Percentiles rank a stretch among this genome's conserved stretches.
phyloP scores from a whole-genome alignment of 2,888 invertebrate species.

The Barypeithes pellucidus region DNA sequence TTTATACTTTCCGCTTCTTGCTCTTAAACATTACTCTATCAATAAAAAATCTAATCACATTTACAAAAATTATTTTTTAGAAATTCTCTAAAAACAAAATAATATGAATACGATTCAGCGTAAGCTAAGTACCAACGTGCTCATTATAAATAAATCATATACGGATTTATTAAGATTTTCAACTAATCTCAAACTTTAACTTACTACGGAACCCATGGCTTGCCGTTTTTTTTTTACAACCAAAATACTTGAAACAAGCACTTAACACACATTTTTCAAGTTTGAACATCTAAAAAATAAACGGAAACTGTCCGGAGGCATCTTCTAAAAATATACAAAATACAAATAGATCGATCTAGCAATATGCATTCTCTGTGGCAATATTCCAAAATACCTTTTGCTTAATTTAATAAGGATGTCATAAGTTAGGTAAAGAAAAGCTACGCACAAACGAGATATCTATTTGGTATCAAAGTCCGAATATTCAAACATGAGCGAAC shows the following conservation, averaged over 20 bases:
- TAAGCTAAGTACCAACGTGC: no score
- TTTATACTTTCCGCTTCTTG: no score
- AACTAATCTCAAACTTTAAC: constrained; percentile 4
- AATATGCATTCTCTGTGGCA: constrained; percentile 45
- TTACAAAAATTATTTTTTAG: no score
- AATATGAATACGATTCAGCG: no score
- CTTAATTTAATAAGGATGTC: constrained; percentile 18
- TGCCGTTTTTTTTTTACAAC: not conserved
- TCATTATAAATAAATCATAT: no score
- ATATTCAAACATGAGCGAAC: no score
- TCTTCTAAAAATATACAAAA: constrained; percentile 43
- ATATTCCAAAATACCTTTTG: constrained; percentile 41
- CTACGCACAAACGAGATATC: not conserved
- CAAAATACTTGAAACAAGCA: constrained; percentile 23
- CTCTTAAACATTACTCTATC: no score
- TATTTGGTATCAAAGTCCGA: not conserved
- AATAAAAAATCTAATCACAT: no score
- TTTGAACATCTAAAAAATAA: constrained; percentile 34
- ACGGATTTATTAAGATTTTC: no score
- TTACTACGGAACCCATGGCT: constrained; percentile 44
- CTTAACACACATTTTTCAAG: constrained; percentile 21
- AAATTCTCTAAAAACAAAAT: no score
- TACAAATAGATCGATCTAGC: constrained; percentile 42
- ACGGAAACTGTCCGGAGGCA: constrained; percentile 27
- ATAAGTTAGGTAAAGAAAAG: constrained; percentile 15